Conservation (phyloP, 2,888 invertebrate genomes). For the Caenorhabditis wallacei region DNA sequence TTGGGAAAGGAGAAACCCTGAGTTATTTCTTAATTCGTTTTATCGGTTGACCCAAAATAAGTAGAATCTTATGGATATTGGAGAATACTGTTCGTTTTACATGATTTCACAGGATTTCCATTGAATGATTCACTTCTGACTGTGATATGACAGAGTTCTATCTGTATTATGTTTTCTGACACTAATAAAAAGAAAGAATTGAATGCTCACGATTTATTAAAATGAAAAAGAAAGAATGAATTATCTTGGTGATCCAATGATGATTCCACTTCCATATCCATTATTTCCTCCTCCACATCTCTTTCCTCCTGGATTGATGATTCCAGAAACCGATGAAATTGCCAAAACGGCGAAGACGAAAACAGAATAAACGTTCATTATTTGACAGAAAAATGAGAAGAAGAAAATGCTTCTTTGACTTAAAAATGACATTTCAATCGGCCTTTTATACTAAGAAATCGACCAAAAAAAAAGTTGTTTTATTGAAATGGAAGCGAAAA, state of each 20-base stretch:
- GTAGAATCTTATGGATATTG: no score
- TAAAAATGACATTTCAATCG: not conserved
- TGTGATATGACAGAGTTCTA: no score
- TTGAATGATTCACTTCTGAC: no score
- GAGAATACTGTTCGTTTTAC: no score
- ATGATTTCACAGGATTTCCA: no score
- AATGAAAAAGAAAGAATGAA: not conserved
- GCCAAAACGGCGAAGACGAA: slow-evolving; percentile 28
- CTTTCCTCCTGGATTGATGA: slow-evolving; percentile 10
- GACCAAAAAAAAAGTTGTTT: not conserved
- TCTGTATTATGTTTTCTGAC: no score
- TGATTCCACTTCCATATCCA: slow-evolving; percentile 19
- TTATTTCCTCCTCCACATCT: slow-evolving; percentile 12
- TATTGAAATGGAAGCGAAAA: not conserved
- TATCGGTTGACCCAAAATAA: no score
- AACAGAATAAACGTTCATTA: slow-evolving; percentile 37
- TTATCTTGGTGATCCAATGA: slow-evolving; percentile 21
- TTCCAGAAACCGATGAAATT: slow-evolving; percentile 36
- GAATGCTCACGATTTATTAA: slow-evolving; percentile 14
- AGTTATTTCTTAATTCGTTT: no score
- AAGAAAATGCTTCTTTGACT: not conserved
- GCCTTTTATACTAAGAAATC: slow-evolving; percentile 17
- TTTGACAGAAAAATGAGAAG: slow-evolving; percentile 8
- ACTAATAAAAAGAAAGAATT: not conserved
- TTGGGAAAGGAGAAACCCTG: no score